These are phyloP conservation scores for Rosalia funebris DNA, from an alignment of 2,888 invertebrate genomes.

Conservation along the genomic window DNA sequence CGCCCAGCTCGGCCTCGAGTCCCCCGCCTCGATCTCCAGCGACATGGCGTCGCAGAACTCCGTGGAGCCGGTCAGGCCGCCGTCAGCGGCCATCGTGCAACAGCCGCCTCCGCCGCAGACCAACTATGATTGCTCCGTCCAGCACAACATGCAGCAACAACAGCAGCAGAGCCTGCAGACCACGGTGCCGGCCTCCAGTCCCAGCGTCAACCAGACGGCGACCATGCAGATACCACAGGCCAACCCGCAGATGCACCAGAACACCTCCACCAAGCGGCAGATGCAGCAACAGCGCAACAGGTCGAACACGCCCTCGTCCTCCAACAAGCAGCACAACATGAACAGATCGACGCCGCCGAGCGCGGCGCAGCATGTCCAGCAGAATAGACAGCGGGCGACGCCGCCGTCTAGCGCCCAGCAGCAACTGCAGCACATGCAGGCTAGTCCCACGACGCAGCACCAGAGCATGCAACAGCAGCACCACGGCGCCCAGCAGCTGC, in stretches of 20 bases:
- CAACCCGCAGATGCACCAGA: conserved; percentile 50
- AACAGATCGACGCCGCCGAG: conserved; percentile 58
- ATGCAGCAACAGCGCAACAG: conserved; percentile 54
- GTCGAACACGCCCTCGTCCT: conserved; percentile 61
- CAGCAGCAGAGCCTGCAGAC: conserved; percentile 43
- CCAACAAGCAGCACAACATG: conserved; percentile 53
- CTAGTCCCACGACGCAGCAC: conserved; percentile 56
- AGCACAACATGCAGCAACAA: conserved; percentile 70
- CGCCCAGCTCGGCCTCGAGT: conserved; percentile 84
- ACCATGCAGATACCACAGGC: conserved; percentile 55
- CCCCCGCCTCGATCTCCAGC: conserved; percentile 87
- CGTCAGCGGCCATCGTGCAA: conserved; percentile 63
- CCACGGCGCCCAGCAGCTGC: conserved; percentile 56
- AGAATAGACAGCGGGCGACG: conserved; percentile 57
- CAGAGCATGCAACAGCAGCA: conserved; percentile 58
- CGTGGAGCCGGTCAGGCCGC: conserved; percentile 70
- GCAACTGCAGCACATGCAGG: conserved; percentile 59
- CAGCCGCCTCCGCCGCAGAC: conserved; percentile 57
- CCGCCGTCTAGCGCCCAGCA: conserved; percentile 57
- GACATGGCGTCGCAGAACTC: conserved; percentile 83
- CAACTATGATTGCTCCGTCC: conserved; percentile 78
- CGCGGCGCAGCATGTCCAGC: conserved; percentile 41
- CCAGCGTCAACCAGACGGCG: conserved; percentile 52
- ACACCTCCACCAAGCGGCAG: conserved; percentile 58
- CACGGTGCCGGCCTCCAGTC: conserved; percentile 64